These are phyloP conservation scores for Phyllotreta striolata DNA, from an alignment of 2,888 invertebrate genomes.

Conservation along the genomic window DNA sequence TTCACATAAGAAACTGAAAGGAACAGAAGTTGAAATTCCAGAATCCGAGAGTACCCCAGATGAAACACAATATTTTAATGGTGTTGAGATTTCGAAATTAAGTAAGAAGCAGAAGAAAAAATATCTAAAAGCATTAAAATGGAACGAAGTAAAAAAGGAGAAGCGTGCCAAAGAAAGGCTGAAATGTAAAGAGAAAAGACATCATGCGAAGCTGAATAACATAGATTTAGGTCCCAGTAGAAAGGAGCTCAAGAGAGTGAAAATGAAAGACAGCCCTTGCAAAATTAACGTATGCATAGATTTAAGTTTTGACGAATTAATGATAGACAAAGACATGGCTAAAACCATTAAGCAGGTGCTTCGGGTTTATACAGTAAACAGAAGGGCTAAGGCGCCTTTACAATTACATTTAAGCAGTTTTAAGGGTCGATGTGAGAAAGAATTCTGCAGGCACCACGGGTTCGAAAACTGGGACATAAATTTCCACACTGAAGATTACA, in stretches of 20 bases:
- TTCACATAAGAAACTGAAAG: not conserved
- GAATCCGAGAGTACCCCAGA: conserved; percentile 8
- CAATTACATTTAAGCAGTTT: conserved; percentile 86
- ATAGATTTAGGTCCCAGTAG: conserved; percentile 79
- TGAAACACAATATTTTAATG: conserved; percentile 53
- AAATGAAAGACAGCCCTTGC: conserved; percentile 73
- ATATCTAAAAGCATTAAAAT: conserved; percentile 72
- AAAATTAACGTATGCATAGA: conserved; percentile 83
- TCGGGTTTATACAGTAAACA: conserved; percentile 89
- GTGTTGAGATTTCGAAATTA: conserved; percentile 58
- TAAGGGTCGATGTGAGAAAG: conserved; percentile 73
- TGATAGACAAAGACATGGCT: conserved; percentile 83
- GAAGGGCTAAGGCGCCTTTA: conserved; percentile 80
- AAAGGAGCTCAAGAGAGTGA: conserved; percentile 79
- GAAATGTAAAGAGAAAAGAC: conserved; percentile 71
- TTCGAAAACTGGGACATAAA: conserved; percentile 92
- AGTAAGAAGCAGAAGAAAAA: conserved; percentile 60
- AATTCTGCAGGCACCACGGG: conserved; percentile 84
- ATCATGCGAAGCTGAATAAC: conserved; percentile 75
- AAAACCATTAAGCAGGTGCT: conserved; percentile 91
- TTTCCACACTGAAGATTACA: conserved; percentile 73
- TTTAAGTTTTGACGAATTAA: conserved; percentile 88
- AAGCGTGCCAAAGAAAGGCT: conserved; percentile 76
- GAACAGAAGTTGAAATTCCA: not conserved
- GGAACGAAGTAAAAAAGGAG: conserved; percentile 73